Percentiles rank a stretch among this genome's conserved stretches.
Evolutionary conservation across 2,888 invertebrate genomes (phyloP).

Genomic region (Schizaphis graminum): DNA sequence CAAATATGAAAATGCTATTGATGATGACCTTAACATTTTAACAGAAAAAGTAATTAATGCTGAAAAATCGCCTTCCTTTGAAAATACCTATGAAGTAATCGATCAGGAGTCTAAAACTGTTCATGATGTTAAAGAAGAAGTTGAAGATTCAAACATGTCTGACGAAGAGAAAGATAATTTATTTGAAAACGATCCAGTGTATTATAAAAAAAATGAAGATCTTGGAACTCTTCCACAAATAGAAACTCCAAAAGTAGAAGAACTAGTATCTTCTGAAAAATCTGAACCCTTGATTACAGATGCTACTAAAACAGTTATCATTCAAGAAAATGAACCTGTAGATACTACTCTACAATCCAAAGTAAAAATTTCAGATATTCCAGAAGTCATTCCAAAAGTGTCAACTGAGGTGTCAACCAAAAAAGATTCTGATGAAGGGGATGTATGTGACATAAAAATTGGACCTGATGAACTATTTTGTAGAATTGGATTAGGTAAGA

Average conservation of each 20-base stretch:
- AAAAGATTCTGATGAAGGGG: slow-evolving; percentile 51
- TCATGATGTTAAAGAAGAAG: background rate
- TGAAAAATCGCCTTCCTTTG: slow-evolving; percentile 15
- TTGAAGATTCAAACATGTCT: background rate
- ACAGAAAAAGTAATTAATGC: slow-evolving; percentile 16
- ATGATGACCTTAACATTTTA: background rate
- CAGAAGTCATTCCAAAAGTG: slow-evolving; percentile 16
- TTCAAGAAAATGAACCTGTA: slow-evolving; percentile 47
- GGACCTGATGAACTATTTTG: slow-evolving; percentile 81
- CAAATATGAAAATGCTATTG: slow-evolving; percentile 22
- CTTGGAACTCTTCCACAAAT: background rate
- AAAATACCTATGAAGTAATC: slow-evolving; percentile 47
- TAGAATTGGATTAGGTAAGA: slow-evolving; percentile 82
- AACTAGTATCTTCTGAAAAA: slow-evolving; percentile 25
- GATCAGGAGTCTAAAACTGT: slow-evolving; percentile 23
- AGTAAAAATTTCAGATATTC: slow-evolving; percentile 24
- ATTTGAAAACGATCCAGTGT: slow-evolving; percentile 21
- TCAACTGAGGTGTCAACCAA: background rate
- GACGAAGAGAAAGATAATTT: slow-evolving; percentile 26
- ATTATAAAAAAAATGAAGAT: background rate
- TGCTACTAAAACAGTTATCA: background rate
- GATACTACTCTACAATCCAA: slow-evolving; percentile 30
- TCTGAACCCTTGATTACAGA: slow-evolving; percentile 16
- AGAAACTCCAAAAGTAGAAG: slow-evolving; percentile 25
- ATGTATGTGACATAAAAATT: slow-evolving; percentile 73